Percentiles rank a stretch among this genome's conserved stretches.
Conservation (phyloP, 1,140 invertebrate species). For the Ruditapes philippinarum region DNA sequence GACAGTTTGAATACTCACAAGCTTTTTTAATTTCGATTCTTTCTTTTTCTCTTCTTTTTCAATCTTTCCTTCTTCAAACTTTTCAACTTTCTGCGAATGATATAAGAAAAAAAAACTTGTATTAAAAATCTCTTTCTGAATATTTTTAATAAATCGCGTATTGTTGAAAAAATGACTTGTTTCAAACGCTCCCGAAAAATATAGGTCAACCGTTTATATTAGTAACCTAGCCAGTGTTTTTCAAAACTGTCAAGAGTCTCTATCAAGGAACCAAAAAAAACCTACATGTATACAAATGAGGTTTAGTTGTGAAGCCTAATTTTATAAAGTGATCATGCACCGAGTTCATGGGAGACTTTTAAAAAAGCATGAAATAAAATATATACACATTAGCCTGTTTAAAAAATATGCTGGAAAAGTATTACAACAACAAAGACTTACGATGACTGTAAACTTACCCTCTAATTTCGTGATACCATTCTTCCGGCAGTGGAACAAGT, state of each 20-base stretch:
- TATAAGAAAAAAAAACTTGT: constrained; percentile 60
- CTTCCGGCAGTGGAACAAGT: constrained; percentile 90
- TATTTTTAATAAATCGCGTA: too few species aligned
- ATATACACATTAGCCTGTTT: background rate
- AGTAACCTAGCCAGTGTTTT: constrained; percentile 2
- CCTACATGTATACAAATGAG: too few species aligned
- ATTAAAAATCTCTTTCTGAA: too few species aligned
- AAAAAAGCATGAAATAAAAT: background rate
- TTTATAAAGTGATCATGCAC: constrained; percentile 3
- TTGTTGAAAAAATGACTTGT: too few species aligned
- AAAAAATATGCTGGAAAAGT: background rate
- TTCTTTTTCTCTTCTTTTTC: constrained; percentile 86
- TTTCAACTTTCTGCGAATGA: constrained; percentile 83
- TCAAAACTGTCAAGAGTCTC: constrained; percentile 62
- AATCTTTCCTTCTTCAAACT: constrained; percentile 85
- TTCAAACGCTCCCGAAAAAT: too few species aligned
- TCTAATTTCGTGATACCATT: constrained; percentile 85
- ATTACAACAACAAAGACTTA: background rate
- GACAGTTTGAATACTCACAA: constrained; percentile 80
- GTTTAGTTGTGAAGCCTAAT: constrained; percentile 4
- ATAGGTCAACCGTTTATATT: too few species aligned
- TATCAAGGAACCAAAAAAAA: too few species aligned
- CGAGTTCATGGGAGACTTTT: background rate
- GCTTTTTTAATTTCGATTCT: constrained; percentile 85
- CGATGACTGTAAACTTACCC: constrained; percentile 72